phyloP scores from a whole-genome alignment of 2,888 invertebrate species.

The Orthonevra nobilis region DNA sequence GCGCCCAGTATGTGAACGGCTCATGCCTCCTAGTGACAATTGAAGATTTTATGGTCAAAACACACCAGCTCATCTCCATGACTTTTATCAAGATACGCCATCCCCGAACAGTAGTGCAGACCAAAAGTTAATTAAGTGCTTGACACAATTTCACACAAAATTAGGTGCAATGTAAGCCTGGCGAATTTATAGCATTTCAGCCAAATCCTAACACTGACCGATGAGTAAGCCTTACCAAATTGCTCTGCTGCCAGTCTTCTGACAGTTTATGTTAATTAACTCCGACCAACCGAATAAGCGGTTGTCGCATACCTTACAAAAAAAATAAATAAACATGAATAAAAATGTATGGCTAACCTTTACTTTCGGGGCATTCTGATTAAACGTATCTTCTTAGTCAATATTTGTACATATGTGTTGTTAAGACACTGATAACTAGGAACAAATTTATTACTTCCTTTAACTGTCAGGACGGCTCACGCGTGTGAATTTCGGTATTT shows the following conservation, averaged over 20 bases:
- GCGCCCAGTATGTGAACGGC: no score
- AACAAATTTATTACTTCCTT: constrained; percentile 7
- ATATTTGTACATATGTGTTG: constrained; percentile 42
- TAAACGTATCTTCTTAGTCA: constrained; percentile 31
- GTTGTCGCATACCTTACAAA: not conserved
- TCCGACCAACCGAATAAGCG: not conserved
- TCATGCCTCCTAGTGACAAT: no score
- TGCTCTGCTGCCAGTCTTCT: constrained; percentile 1
- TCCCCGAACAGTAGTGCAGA: constrained; percentile 20
- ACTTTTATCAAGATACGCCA: constrained; percentile 5
- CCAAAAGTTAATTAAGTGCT: constrained; percentile 51
- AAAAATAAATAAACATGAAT: not conserved
- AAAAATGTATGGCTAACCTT: constrained; percentile 31
- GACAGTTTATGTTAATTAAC: constrained; percentile 38
- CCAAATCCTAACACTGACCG: constrained; percentile 15
- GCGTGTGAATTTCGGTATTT: constrained; percentile 4
- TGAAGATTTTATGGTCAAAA: constrained; percentile 30
- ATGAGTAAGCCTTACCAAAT: not conserved
- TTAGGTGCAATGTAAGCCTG: constrained; percentile 23
- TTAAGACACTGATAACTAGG: constrained; percentile 25
- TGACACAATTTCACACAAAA: constrained; percentile 60
- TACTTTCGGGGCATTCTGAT: constrained; percentile 32
- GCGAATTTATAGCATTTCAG: constrained; percentile 19
- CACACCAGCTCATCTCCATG: constrained; percentile 1
- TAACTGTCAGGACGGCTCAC: not conserved